Evolutionary conservation across 2,797 vertebrate genomes (phyloP).

Genomic region (Antennarius maculatus): DNA sequence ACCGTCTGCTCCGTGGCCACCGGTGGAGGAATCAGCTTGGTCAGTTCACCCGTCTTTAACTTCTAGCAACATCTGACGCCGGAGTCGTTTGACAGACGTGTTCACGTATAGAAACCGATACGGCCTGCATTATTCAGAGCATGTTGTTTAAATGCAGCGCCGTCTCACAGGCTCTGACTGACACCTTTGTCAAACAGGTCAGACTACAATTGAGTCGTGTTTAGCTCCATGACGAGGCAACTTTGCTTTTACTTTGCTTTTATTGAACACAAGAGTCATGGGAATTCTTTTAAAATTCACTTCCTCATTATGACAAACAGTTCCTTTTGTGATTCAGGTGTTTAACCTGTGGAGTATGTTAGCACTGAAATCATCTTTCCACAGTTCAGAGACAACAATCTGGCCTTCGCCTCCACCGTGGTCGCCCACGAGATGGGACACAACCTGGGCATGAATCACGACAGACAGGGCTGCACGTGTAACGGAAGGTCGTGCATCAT

Average conservation of each 20-base stretch:
- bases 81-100: slow-evolving; percentile 9
- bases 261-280: neutral
- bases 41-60: slow-evolving; percentile 70
- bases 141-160: slow-evolving; percentile 4
- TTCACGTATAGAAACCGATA: slow-evolving; percentile 54
- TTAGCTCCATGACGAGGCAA: slow-evolving; percentile 9
- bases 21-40: slow-evolving; percentile 86
- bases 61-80: slow-evolving; percentile 24
- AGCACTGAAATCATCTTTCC: slow-evolving; percentile 32
- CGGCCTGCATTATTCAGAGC: slow-evolving; percentile 67
- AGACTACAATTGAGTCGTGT: slow-evolving; percentile 9
- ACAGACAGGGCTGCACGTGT: slow-evolving; percentile 66
- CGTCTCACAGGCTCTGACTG: slow-evolving; percentile 9
- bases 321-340: no score
- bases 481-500: slow-evolving; percentile 79
- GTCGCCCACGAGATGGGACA: slow-evolving; percentile 92
- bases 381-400: slow-evolving; percentile 56
- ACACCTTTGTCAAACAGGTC: slow-evolving; percentile 41
- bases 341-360: neutral
- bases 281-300: neutral
- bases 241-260: neutral
- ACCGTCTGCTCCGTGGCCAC: slow-evolving; percentile 80
- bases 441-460: slow-evolving; percentile 89
- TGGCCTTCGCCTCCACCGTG: slow-evolving; percentile 77
- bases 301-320: no score